phyloP scores from a whole-genome alignment of 1,140 invertebrate genomes.

The Physella acuta region DNA sequence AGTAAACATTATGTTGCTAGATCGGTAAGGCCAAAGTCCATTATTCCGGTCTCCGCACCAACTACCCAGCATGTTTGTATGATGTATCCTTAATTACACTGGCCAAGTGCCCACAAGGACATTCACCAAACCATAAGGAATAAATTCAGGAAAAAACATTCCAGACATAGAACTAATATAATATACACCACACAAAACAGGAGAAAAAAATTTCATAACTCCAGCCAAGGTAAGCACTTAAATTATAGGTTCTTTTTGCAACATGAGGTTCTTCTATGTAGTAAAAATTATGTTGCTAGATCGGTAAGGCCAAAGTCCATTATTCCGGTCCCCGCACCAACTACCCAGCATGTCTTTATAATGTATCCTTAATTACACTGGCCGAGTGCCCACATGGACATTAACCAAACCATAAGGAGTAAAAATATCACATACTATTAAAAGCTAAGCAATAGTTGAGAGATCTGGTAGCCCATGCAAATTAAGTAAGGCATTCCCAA shows the following conservation, averaged over 20 bases:
- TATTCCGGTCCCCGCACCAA: neutral
- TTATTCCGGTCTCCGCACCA: neutral
- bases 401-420: neutral
- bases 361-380: constrained; percentile 22
- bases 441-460: neutral
- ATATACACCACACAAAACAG: neutral
- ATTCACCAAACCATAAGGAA: neutral
- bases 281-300: constrained; percentile 11
- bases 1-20: too few relatives aligned
- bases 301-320: constrained; percentile 5
- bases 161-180: too few relatives aligned
- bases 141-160: neutral
- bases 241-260: too few relatives aligned
- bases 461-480: too few relatives aligned
- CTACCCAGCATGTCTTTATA: constrained; percentile 10
- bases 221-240: too few relatives aligned
- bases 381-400: neutral
- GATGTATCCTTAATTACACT: constrained; percentile 4
- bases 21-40: neutral
- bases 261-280: too few relatives aligned
- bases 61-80: neutral
- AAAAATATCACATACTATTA: neutral
- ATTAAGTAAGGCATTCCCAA: too few relatives aligned
- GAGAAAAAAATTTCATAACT: neutral
- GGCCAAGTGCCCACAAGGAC: neutral